phyloP scores from a whole-genome alignment of 2,797 vertebrate genomes.

The Enteromius trimaculatus region DNA sequence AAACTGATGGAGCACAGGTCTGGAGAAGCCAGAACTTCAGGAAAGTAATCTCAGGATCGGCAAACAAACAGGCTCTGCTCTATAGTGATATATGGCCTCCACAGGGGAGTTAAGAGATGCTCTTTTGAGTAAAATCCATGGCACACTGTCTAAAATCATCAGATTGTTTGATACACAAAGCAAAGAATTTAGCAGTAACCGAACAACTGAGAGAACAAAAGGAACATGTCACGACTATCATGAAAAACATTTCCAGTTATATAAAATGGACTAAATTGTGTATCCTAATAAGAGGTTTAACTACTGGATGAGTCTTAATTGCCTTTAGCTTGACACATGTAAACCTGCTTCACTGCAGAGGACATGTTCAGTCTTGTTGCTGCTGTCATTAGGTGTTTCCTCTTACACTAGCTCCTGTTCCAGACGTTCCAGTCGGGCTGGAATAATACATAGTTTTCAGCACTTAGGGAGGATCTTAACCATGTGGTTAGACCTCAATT shows the following conservation, averaged over 20 bases:
- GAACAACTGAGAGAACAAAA: background rate
- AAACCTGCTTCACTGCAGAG: background rate
- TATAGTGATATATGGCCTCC: background rate
- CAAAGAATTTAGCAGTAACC: background rate
- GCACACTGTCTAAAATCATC: background rate
- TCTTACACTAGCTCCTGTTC: slow-evolving; percentile 10
- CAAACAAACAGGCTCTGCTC: background rate
- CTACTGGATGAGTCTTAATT: background rate
- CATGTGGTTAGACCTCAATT: slow-evolving; percentile 22
- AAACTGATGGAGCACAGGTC: background rate
- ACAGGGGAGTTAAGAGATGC: slow-evolving; percentile 20
- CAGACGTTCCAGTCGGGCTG: slow-evolving; percentile 16
- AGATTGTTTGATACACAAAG: background rate
- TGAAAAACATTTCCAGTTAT: background rate
- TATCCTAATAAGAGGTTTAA: background rate
- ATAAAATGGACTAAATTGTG: background rate
- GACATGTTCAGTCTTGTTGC: slow-evolving; percentile 43
- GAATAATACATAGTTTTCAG: background rate
- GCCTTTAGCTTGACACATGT: background rate
- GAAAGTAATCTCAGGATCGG: background rate
- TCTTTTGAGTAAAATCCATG: background rate
- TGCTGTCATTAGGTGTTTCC: slow-evolving; percentile 26
- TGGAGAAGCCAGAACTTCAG: slow-evolving; percentile 14
- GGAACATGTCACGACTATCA: background rate
- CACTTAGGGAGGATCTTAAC: slow-evolving; percentile 9